Base-by-base conservation (phyloP, 2,888 invertebrate species). In the Cheilosia vernalis region DNA sequence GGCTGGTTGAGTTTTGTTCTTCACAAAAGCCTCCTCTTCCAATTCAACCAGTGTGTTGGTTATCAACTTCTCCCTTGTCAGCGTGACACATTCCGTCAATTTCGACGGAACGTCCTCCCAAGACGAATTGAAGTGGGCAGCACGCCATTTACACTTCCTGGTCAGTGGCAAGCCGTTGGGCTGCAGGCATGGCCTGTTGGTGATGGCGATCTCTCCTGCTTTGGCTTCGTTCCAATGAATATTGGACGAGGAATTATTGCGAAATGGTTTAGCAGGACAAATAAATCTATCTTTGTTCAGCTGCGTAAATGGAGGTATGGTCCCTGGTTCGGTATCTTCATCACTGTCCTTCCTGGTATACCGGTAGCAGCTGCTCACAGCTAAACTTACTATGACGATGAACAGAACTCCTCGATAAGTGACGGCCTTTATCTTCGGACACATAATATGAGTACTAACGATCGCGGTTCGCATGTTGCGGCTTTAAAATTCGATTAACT, bases 161-260 rank as follows among this genome's bases (percentile, higher is more conserved):
- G 92, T 93, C 9, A 94, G 93, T 1, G 95, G 95, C 69, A 94
- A 89, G 1, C 94, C 94, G 88, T 94, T 93, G 4, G 90, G 89
- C 89, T 93, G 93, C 40, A 95, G 89, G 87, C 95, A 95, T 17
- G 72, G 76, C 17, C 19, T 51, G 19, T 74, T 70, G 4, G 84
- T 79, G 9, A 66, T 77, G 3, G 70, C 61, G 19, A 30, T 17
- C 15, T 17, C 24, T n/a, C 64, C 77, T 5, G 51, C 58, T 21
- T 33, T n/a, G 0, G 53, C 77, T 19, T 27, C 4, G 44, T 77
- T 53, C 82, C 82, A 82, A 44, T 30, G 4, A 13, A 60, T 17
- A 0, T 33, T 0, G 10, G 73, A 30, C 7, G 53, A 37, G 2
- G 33, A n/a, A 17, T 19, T 15, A 42, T 76, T 69, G 19, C 55